Evolutionary conservation across 1,140 invertebrate genomes (phyloP).

Genomic region (Orchestia grillus): DNA sequence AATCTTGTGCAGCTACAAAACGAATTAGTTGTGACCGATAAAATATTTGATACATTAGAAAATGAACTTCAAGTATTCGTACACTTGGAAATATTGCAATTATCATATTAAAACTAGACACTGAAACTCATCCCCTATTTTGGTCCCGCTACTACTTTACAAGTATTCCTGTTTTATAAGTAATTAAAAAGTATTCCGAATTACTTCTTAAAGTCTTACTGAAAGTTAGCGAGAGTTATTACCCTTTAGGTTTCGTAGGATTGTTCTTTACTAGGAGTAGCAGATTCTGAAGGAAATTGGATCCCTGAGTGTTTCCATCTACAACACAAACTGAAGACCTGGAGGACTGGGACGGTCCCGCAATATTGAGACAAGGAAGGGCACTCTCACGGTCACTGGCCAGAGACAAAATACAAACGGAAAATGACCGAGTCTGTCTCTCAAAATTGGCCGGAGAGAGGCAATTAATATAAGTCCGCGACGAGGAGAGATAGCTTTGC

Average conservation of each 20-base stretch:
- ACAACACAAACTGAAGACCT: background rate
- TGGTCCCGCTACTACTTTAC: background rate
- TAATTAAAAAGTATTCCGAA: background rate
- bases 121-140: background rate
- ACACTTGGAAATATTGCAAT: background rate
- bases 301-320: background rate
- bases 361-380: background rate
- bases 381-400: background rate
- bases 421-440: background rate
- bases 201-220: background rate
- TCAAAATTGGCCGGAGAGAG: background rate
- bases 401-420: background rate
- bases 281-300: background rate
- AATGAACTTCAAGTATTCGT: background rate
- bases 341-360: background rate
- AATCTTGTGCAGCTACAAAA: background rate
- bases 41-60: background rate
- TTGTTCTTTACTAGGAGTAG: background rate
- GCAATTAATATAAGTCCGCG: no score
- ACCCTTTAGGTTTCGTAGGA: background rate
- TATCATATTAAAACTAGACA: background rate
- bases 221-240: background rate
- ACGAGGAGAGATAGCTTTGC: no score
- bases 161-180: background rate
- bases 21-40: background rate